A percentile compares a stretch with the other conserved stretches of the same genome.
These are phyloP conservation scores for Porites cylindrica DNA, from an alignment of 92 coral and sea anemone genomes.

Conservation along the genomic window DNA sequence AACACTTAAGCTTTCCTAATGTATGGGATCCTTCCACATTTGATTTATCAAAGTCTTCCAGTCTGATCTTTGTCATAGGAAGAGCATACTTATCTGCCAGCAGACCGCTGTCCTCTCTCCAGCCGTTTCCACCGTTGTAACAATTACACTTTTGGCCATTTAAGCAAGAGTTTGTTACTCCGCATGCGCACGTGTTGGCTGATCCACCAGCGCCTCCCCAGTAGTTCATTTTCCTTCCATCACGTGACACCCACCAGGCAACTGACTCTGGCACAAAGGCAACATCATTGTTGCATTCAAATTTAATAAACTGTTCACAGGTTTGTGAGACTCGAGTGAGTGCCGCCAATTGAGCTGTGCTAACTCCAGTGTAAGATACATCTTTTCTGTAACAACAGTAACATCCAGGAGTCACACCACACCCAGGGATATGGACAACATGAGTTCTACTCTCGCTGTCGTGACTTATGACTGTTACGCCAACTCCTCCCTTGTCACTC, in stretches of 20 bases:
- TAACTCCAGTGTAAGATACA: conserved; percentile 66
- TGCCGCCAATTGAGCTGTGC: conserved; percentile 59
- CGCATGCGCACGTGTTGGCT: conserved; percentile 77
- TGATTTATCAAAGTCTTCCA: no score
- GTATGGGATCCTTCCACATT: no score
- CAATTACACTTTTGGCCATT: conserved; percentile 67
- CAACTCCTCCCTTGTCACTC: conserved; percentile 59
- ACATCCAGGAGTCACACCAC: no score
- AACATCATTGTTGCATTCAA: conserved; percentile 53
- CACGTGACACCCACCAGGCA: conserved; percentile 87
- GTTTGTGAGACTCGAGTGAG: conserved; percentile 63
- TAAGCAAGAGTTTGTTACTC: conserved; percentile 71
- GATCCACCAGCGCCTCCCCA: conserved; percentile 83
- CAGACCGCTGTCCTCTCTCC: conserved; percentile 74
- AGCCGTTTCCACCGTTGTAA: conserved; percentile 7
- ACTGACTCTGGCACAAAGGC: neutral
- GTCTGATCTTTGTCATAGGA: no score
- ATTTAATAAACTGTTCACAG: conserved; percentile 79
- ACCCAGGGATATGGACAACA: neutral
- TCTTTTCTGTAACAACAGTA: no score
- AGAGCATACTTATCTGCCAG: conserved; percentile 71
- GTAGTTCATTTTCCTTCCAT: conserved; percentile 66
- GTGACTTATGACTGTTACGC: conserved; percentile 58
- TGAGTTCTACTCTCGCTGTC: conserved; percentile 53
- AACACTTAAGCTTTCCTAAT: no score